Conservation (phyloP, 2,888 invertebrate species). For the Lasioglossum leucozonium region DNA sequence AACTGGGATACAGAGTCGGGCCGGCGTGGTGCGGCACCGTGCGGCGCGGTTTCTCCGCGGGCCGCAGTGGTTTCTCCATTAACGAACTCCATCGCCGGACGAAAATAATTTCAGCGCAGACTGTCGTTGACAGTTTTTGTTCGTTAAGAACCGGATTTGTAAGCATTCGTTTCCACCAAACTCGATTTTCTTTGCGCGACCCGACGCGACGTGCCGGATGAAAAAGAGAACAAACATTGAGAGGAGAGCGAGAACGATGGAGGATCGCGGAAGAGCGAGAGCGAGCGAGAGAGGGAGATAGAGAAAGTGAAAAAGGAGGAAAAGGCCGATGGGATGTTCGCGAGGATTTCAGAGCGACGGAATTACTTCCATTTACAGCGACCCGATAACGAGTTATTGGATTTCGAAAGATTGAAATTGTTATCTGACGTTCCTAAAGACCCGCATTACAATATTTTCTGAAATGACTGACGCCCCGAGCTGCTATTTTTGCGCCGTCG, state of each 20-base stretch:
- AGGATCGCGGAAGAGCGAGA: slow-evolving; percentile 30
- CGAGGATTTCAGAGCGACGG: slow-evolving; percentile 66
- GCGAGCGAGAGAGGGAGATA: neutral
- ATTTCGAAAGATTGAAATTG: slow-evolving; percentile 71
- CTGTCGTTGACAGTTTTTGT: slow-evolving; percentile 70
- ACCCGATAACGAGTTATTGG: slow-evolving; percentile 73
- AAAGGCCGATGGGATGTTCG: slow-evolving; percentile 53
- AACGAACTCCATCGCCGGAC: slow-evolving; percentile 55
- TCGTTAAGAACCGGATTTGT: slow-evolving; percentile 70
- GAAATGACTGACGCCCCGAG: slow-evolving; percentile 52
- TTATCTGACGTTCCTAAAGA: slow-evolving; percentile 66
- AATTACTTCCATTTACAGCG: slow-evolving; percentile 71
- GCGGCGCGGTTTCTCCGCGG: slow-evolving; percentile 14
- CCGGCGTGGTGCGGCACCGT: neutral
- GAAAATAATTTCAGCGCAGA: slow-evolving; percentile 67
- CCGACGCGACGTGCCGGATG: slow-evolving; percentile 26
- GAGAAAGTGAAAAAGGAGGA: slow-evolving; percentile 11
- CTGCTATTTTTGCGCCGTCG: slow-evolving; percentile 17
- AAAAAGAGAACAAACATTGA: slow-evolving; percentile 21
- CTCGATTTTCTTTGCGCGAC: slow-evolving; percentile 70
- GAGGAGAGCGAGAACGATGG: neutral
- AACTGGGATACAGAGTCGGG: slow-evolving; percentile 31
- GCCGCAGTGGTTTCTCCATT: slow-evolving; percentile 40
- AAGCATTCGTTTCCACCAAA: slow-evolving; percentile 70
- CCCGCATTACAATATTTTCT: slow-evolving; percentile 59